Percentiles rank a stretch among this genome's conserved stretches.
phyloP scores from a whole-genome alignment of 2,797 vertebrate species.

The Apogon hyalosoma region DNA sequence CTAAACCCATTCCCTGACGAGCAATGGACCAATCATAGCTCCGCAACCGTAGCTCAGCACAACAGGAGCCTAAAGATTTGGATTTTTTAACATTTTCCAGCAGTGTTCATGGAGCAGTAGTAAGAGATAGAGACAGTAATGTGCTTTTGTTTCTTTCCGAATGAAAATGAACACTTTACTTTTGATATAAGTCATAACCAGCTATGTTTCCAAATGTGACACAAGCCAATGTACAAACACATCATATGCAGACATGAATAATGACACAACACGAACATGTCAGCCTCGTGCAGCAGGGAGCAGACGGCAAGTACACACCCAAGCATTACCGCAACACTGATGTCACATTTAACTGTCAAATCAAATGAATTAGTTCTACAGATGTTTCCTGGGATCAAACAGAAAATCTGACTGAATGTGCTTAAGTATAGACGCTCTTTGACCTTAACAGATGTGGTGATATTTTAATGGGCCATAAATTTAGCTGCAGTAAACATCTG shows the following conservation, averaged over 20 bases:
- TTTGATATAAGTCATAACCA: neutral
- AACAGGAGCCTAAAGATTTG: no score
- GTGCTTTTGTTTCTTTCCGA: no score
- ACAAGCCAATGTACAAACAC: neutral
- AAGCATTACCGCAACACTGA: slow-evolving; percentile 47
- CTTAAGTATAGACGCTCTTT: slow-evolving; percentile 7
- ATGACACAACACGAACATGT: slow-evolving; percentile 13
- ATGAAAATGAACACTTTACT: no score
- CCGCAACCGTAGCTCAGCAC: no score
- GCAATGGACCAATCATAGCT: no score
- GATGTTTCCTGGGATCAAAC: slow-evolving; percentile 43
- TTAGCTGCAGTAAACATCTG: neutral
- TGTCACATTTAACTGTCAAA: slow-evolving; percentile 41
- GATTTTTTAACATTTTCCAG: no score
- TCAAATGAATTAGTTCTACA: slow-evolving; percentile 41
- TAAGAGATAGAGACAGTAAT: no score
- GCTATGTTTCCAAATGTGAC: neutral
- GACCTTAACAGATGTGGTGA: slow-evolving; percentile 11
- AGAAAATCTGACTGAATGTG: neutral
- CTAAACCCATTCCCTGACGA: no score
- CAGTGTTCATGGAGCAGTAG: no score
- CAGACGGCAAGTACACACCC: slow-evolving; percentile 38
- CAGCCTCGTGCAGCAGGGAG: slow-evolving; percentile 35
- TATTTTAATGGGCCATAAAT: slow-evolving; percentile 15
- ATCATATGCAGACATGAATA: slow-evolving; percentile 1